These are phyloP conservation scores for Coluber constrictor DNA, from an alignment of 2,797 vertebrate genomes.

Conservation along the genomic window DNA sequence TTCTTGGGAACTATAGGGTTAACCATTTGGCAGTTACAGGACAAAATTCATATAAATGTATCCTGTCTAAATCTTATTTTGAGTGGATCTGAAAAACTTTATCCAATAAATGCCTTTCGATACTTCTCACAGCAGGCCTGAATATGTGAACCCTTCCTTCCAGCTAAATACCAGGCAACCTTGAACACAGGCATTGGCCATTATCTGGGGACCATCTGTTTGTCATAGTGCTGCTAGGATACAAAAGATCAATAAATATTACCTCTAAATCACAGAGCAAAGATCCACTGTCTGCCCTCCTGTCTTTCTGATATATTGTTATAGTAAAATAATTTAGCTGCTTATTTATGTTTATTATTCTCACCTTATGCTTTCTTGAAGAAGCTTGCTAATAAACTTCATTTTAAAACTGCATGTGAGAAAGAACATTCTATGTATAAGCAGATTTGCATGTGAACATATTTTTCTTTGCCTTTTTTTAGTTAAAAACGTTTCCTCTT, in stretches of 20 bases:
- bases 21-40: neutral
- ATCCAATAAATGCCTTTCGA: neutral
- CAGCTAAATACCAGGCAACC: neutral
- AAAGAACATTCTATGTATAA: conserved; percentile 11
- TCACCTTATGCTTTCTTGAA: conserved; percentile 38
- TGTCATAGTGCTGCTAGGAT: neutral
- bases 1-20: neutral
- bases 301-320: neutral
- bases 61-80: neutral
- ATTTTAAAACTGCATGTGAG: conserved; percentile 14
- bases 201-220: neutral
- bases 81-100: neutral
- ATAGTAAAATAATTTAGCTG: conserved; percentile 4
- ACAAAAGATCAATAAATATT: neutral
- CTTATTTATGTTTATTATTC: conserved; percentile 23
- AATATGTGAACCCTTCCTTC: neutral
- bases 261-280: neutral
- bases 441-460: conserved; percentile 29
- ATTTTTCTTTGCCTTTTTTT: conserved; percentile 41
- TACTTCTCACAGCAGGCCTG: neutral
- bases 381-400: conserved; percentile 22
- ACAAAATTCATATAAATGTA: neutral
- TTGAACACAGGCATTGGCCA: neutral
- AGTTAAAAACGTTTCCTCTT: conserved; percentile 21
- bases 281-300: neutral